These are phyloP conservation scores for Nothobranchius kuhntae DNA, from an alignment of 2,113 vertebrate species.

Conservation along the genomic window DNA sequence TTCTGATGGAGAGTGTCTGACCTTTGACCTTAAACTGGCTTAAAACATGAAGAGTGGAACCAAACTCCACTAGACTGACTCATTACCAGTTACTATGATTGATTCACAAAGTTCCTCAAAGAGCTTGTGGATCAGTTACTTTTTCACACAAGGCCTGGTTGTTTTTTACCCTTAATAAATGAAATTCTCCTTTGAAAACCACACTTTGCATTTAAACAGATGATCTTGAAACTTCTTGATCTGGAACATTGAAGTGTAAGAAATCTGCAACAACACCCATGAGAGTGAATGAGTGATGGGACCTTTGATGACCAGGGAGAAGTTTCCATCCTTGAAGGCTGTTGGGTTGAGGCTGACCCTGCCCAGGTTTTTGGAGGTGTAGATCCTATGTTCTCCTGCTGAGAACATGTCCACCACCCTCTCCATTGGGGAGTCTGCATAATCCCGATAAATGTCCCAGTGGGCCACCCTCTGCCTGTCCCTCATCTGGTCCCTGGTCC, in stretches of 20 bases:
- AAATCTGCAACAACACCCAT: neutral
- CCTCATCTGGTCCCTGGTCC: slow-evolving; percentile 88
- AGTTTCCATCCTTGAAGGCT: slow-evolving; percentile 91
- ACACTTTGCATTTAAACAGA: no score
- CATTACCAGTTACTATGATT: no score
- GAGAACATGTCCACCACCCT: slow-evolving; percentile 92
- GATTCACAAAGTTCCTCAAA: no score
- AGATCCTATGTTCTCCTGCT: slow-evolving; percentile 87
- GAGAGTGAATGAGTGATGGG: slow-evolving; percentile 8
- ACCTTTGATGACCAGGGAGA: slow-evolving; percentile 88
- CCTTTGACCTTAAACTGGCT: no score
- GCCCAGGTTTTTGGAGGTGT: slow-evolving; percentile 83
- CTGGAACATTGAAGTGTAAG: neutral
- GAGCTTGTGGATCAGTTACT: no score
- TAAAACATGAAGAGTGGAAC: no score
- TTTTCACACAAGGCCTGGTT: no score
- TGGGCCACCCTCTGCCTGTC: slow-evolving; percentile 95
- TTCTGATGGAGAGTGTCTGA: no score
- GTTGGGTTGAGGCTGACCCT: slow-evolving; percentile 82
- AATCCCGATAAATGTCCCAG: slow-evolving; percentile 85
- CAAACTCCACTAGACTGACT: no score
- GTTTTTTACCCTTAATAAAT: no score
- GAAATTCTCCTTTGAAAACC: no score
- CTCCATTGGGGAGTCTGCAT: slow-evolving; percentile 75
- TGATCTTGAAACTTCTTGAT: no score